phyloP scores from a whole-genome alignment of 2,797 vertebrate species.

The Okamejei kenojei region DNA sequence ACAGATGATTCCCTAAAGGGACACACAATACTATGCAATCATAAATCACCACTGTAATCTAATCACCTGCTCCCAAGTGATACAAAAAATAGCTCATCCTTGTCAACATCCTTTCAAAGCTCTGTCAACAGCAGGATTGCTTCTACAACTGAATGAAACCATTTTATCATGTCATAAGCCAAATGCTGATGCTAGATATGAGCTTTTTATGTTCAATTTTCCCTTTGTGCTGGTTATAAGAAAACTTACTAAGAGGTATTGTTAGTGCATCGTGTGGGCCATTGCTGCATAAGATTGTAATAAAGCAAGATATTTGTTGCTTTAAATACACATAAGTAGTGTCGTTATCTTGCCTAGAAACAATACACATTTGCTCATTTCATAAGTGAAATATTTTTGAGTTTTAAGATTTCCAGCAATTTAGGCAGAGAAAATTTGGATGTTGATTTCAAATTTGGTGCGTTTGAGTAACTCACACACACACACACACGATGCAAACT shows the following conservation, averaged over 20 bases:
- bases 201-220: conserved; percentile 4
- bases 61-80: conserved; percentile 26
- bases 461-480: too few relatives aligned
- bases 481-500: too few relatives aligned
- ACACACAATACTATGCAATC: conserved; percentile 24
- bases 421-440: not conserved
- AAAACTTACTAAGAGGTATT: not conserved
- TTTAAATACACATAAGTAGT: not conserved
- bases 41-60: conserved; percentile 20
- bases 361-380: not conserved
- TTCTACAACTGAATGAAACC: conserved; percentile 7
- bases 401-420: not conserved
- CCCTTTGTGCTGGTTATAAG: not conserved
- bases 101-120: conserved; percentile 22
- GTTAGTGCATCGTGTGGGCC: not conserved
- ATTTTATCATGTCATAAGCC: conserved; percentile 25
- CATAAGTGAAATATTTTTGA: not conserved
- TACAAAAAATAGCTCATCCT: conserved; percentile 19
- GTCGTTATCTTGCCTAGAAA: not conserved
- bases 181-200: not conserved
- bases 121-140: conserved; percentile 28
- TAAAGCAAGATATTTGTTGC: not conserved
- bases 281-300: not conserved
- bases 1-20: conserved; percentile 17
- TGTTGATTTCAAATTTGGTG: not conserved